phyloP scores from a whole-genome alignment of 1,140 invertebrate genomes.

The Drosophila tani region DNA sequence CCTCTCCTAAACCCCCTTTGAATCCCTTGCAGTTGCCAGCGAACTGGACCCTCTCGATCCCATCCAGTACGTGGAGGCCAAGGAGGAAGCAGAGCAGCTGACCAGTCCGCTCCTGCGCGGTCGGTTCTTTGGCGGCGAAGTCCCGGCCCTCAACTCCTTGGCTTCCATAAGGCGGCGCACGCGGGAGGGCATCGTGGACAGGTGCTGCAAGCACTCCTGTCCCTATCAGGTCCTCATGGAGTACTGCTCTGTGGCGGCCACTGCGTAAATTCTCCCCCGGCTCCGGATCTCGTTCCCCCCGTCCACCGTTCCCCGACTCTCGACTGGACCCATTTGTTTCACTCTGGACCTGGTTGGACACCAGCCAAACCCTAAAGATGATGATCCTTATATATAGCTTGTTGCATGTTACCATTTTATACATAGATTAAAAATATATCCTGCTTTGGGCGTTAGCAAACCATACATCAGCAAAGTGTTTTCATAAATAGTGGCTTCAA shows the following conservation, averaged over 20 bases:
- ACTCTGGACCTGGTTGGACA: slow-evolving; percentile 17
- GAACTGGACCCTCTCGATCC: slow-evolving; percentile 63
- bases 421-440: slow-evolving; percentile 33
- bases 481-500: background rate
- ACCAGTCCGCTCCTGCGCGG: slow-evolving; percentile 1
- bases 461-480: background rate
- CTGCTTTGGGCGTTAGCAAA: slow-evolving; percentile 34
- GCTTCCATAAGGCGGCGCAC: slow-evolving; percentile 56
- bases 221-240: slow-evolving; percentile 27
- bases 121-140: slow-evolving; percentile 39
- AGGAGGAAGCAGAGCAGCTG: slow-evolving; percentile 29
- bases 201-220: slow-evolving; percentile 64
- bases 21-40: slow-evolving; percentile 28
- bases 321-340: slow-evolving; percentile 3
- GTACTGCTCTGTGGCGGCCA: slow-evolving; percentile 54
- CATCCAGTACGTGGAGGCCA: slow-evolving; percentile 61
- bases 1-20: background rate
- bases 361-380: slow-evolving; percentile 11
- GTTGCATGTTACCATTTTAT: slow-evolving; percentile 37
- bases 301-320: background rate
- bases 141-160: slow-evolving; percentile 43
- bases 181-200: slow-evolving; percentile 65
- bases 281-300: background rate
- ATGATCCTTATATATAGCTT: slow-evolving; percentile 20
- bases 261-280: slow-evolving; percentile 3